Evolutionary conservation across 1,140 invertebrate genomes (phyloP), one percentile per base, ranked within the genome.

Genomic region (Acromyrmex heyeri): DNA sequence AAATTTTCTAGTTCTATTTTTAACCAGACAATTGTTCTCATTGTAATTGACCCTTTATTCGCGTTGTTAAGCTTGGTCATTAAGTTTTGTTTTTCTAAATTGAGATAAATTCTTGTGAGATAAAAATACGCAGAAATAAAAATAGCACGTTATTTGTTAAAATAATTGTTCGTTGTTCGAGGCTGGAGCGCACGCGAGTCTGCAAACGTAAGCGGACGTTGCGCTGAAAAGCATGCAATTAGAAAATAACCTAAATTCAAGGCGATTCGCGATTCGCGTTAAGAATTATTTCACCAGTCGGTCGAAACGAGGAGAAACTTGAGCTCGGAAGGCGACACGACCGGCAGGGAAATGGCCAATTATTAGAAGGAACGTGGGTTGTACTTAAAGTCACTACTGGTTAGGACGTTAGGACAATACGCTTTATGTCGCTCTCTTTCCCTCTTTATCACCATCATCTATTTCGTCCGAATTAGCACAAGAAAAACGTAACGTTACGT

Each of bases 221-320:
- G 75, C 85, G 82, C 85, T 86, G 73, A 90, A 89, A 88, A 82
- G 87, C 87, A 75, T 87, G 91, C 92, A 92, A 93, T 93, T 93
- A 92, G 86, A 87, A 92, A 93, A 93, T 91, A 93, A 92, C 91
- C 92, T 92, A 92, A 93, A 92, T 93, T 93, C 91, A 86, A 90
- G 91, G 79, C 87, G 89, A 86, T 88, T 92, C 88, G 88, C 82
- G 86, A 90, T 91, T 90, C 90, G 79, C 88, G 86, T 88, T 86
- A 86, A 91, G 87, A 76, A 89, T 75, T 87, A 79, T 77, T 92
- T 87, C 70, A 67, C 65, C 70, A 44, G 77, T 85, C 59, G 62
- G 85, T 38, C 34, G 69, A 79, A 61, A 75, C 78, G 67, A 59
- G 57, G 30, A 86, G 44, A 79, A 77, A 62, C 78, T 79, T 69